Conservation (phyloP, 2,113 vertebrate species). For the pig (Sus scrofa) region DNA sequence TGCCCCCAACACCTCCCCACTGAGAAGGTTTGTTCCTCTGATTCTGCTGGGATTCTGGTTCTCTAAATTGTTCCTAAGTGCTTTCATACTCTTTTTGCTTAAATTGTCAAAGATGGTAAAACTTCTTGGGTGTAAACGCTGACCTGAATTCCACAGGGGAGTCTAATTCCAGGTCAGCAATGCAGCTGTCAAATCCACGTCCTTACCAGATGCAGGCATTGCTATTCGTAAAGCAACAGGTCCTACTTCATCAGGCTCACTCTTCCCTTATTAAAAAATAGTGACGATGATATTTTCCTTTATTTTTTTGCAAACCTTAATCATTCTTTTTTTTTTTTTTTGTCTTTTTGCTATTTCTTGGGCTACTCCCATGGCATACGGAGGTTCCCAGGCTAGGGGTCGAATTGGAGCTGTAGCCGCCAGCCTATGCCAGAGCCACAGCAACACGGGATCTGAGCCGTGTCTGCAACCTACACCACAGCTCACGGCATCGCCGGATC, state of each 20-base stretch:
- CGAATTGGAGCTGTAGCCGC: no score
- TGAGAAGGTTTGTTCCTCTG: accelerated
- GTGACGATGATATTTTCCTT: constrained; percentile 33
- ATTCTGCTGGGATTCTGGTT: not conserved
- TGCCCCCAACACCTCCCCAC: not conserved
- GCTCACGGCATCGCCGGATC: no score
- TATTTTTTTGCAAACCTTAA: constrained; percentile 64
- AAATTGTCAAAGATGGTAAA: constrained; percentile 64
- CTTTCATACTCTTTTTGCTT: constrained; percentile 65
- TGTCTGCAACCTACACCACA: no score
- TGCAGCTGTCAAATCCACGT: constrained; percentile 76
- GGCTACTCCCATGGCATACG: no score
- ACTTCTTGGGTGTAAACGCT: constrained; percentile 56
- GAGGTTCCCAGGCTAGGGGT: no score
- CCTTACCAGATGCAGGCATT: constrained; percentile 61
- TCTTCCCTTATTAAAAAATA: constrained; percentile 25
- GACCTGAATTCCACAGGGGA: constrained; percentile 61
- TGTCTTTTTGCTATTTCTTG: no score
- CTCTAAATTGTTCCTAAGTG: not conserved
- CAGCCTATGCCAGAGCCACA: no score
- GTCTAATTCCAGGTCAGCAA: constrained; percentile 66
- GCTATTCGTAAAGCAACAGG: constrained; percentile 73
- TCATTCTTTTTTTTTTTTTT: no score
- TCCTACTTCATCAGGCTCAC: not conserved
- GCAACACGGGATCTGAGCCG: no score